Percentiles rank a stretch among this genome's conserved stretches.
phyloP scores from a whole-genome alignment of 2,113 vertebrate genomes.

The Hippocampus barbouri region DNA sequence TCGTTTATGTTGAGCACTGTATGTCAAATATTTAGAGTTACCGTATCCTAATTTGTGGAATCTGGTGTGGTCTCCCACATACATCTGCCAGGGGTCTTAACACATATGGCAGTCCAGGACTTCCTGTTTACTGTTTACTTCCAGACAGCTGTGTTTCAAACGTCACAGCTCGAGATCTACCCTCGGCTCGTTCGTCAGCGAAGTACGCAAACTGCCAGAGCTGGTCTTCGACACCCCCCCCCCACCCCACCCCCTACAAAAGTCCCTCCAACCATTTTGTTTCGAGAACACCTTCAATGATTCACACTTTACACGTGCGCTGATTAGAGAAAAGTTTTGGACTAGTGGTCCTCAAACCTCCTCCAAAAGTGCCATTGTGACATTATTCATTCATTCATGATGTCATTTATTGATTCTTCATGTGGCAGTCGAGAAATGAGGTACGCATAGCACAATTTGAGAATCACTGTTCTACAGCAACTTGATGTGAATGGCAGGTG shows the following conservation, averaged over 20 bases:
- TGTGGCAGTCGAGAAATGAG: neutral
- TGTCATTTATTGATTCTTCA: too few species aligned
- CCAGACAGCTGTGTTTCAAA: slow-evolving; percentile 50
- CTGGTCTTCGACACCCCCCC: neutral
- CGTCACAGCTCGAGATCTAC: slow-evolving; percentile 17
- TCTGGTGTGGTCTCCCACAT: slow-evolving; percentile 5
- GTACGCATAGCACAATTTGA: neutral
- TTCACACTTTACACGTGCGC: slow-evolving; percentile 25
- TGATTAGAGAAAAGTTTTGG: neutral
- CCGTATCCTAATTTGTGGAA: slow-evolving; percentile 1
- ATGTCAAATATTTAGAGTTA: slow-evolving; percentile 8
- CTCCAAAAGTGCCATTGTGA: neutral
- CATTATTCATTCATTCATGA: too few species aligned
- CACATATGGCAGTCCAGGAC: slow-evolving; percentile 25
- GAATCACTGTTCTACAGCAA: neutral
- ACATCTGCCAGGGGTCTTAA: slow-evolving; percentile 8
- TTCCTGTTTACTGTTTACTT: slow-evolving; percentile 41
- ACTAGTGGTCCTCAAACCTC: too few species aligned
- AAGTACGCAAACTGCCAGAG: slow-evolving; percentile 38
- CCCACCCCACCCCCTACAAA: neutral
- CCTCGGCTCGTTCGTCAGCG: slow-evolving; percentile 37
- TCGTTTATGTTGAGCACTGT: neutral
- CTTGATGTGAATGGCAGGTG: neutral
- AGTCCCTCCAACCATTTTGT: slow-evolving; percentile 32
- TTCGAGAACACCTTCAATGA: slow-evolving; percentile 16